phyloP scores from a whole-genome alignment of 2,797 vertebrate species.

The Zalophus californianus region DNA sequence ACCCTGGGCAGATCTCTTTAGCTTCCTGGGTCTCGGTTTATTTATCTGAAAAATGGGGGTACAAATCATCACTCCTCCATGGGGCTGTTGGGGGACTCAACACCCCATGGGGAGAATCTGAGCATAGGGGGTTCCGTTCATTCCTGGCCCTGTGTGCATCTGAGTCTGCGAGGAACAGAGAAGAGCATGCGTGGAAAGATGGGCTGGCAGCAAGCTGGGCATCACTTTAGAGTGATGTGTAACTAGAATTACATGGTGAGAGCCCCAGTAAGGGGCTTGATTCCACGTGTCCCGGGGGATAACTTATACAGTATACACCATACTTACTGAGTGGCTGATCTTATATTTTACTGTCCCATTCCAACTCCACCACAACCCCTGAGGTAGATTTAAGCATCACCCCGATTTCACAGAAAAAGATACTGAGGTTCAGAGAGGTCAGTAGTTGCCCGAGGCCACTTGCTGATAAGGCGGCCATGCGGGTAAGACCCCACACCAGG shows the following conservation, averaged over 20 bases:
- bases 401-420: background rate
- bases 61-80: background rate
- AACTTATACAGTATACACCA: background rate
- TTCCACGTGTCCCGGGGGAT: background rate
- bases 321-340: background rate
- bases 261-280: background rate
- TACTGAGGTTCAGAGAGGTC: background rate
- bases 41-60: background rate
- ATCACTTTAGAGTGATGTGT: background rate
- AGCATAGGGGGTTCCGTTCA: fast-evolving
- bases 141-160: background rate
- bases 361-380: background rate
- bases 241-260: background rate
- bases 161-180: background rate
- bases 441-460: background rate
- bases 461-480: background rate
- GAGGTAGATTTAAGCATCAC: background rate
- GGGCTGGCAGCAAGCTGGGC: too few species aligned
- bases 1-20: background rate
- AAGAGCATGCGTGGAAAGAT: background rate
- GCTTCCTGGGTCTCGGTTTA: background rate
- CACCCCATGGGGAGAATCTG: too few species aligned
- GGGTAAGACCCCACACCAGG: fast-evolving
- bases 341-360: background rate
- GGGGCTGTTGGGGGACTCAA: background rate